phyloP scores from a whole-genome alignment of 92 coral and sea anemone species.

The Zoanthus solanderi region DNA sequence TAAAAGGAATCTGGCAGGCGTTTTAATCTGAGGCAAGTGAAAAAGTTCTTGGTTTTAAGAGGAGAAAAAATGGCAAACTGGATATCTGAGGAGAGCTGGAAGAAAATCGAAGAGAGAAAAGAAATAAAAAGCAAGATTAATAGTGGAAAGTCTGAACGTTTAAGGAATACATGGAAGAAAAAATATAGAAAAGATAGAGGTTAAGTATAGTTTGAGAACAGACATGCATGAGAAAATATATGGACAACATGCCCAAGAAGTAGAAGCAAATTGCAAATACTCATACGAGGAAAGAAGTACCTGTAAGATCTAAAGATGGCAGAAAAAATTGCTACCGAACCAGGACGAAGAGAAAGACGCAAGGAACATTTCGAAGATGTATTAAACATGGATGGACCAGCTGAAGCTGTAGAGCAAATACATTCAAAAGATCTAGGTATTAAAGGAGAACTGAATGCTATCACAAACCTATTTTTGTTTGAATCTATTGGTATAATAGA shows the following conservation, averaged over 20 bases:
- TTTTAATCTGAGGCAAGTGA: too few relatives aligned
- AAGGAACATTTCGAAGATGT: constrained; percentile 38
- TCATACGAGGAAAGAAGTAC: constrained; percentile 13
- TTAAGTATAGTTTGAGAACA: constrained; percentile 18
- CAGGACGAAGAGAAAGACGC: constrained; percentile 23
- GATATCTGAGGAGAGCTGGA: constrained; percentile 36
- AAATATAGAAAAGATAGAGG: constrained; percentile 8
- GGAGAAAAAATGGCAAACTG: background rate
- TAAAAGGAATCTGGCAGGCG: too few relatives aligned
- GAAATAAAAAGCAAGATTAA: constrained; percentile 19
- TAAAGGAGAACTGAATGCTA: too few relatives aligned
- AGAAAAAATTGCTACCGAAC: background rate
- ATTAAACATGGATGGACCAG: constrained; percentile 20
- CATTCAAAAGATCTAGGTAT: background rate
- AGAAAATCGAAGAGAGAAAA: constrained; percentile 21
- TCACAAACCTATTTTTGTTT: too few relatives aligned
- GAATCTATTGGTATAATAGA: too few relatives aligned
- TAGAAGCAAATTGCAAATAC: constrained; percentile 37
- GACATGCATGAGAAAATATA: constrained; percentile 18
- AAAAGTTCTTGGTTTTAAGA: background rate
- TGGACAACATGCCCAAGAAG: constrained; percentile 34
- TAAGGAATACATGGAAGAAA: background rate
- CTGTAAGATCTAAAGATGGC: constrained; percentile 31
- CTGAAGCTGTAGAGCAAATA: constrained; percentile 33
- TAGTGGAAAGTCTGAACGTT: constrained; percentile 23